Conservation (phyloP, 2,888 invertebrate species). For the Protodeltote pygarga region DNA sequence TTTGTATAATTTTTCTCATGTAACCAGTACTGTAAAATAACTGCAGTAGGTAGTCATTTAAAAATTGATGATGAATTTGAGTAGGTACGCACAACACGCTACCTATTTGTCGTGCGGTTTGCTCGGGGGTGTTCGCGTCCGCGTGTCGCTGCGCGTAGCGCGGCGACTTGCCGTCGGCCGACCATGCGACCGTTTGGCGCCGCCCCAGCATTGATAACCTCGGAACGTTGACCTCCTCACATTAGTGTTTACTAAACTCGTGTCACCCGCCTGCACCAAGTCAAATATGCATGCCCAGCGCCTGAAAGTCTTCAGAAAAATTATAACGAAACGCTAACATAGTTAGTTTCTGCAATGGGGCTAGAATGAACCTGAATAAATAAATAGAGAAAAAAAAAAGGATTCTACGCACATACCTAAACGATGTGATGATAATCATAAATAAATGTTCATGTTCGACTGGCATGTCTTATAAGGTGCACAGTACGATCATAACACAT, state of each 20-base stretch:
- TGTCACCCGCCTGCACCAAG: slow-evolving; percentile 62
- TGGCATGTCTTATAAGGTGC: not conserved
- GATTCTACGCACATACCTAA: too few species aligned
- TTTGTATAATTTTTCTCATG: too few species aligned
- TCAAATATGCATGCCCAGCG: slow-evolving; percentile 50
- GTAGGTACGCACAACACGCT: too few species aligned
- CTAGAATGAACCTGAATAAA: too few species aligned
- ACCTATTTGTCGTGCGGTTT: too few species aligned
- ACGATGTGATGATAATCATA: not conserved
- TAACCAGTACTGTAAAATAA: too few species aligned
- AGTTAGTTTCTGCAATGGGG: too few species aligned
- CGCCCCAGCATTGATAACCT: slow-evolving; percentile 80
- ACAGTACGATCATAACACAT: not conserved
- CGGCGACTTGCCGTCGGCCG: slow-evolving; percentile 49
- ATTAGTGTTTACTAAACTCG: slow-evolving; percentile 79
- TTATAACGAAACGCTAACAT: not conserved
- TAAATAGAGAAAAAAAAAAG: too few species aligned
- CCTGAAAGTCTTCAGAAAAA: slow-evolving; percentile 3
- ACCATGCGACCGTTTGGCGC: slow-evolving; percentile 80
- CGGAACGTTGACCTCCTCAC: slow-evolving; percentile 81
- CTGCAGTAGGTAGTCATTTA: too few species aligned
- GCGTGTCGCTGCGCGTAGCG: slow-evolving; percentile 26
- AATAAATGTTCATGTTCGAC: not conserved
- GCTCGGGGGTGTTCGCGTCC: slow-evolving; percentile 35
- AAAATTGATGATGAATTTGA: slow-evolving; percentile 36